A percentile compares a stretch with the other conserved stretches of the same genome.
These are phyloP conservation scores for Meleagris gallopavo DNA, from an alignment of 2,113 vertebrate species.

Conservation along the genomic window DNA sequence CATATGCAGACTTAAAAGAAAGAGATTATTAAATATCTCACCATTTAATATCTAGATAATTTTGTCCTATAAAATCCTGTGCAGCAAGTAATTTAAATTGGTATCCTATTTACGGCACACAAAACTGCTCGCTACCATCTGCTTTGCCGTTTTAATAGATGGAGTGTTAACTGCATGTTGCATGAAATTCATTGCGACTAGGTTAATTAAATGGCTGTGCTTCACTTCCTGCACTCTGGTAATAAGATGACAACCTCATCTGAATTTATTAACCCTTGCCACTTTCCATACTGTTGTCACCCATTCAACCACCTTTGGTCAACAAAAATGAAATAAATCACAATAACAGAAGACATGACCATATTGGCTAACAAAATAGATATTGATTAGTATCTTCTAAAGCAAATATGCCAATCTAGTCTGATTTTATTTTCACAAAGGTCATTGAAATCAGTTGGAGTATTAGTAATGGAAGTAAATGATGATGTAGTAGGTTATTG, in stretches of 20 bases:
- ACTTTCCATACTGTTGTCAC: slow-evolving; percentile 55
- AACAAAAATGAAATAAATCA: slow-evolving; percentile 71
- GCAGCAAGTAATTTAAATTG: slow-evolving; percentile 70
- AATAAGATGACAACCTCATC: slow-evolving; percentile 75
- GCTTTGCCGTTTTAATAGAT: slow-evolving; percentile 69
- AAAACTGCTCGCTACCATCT: slow-evolving; percentile 73
- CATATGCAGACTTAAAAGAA: slow-evolving; percentile 23
- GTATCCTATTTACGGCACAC: slow-evolving; percentile 69
- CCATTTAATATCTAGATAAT: slow-evolving; percentile 69
- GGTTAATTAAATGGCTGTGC: slow-evolving; percentile 76
- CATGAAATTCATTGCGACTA: slow-evolving; percentile 75
- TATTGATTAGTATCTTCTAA: slow-evolving; percentile 71
- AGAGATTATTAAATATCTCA: slow-evolving; percentile 62
- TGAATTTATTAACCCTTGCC: slow-evolving; percentile 76
- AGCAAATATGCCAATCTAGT: slow-evolving; percentile 42
- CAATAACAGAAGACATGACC: slow-evolving; percentile 57
- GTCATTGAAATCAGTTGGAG: slow-evolving; percentile 33
- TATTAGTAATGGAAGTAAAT: slow-evolving; percentile 9
- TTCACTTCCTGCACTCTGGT: slow-evolving; percentile 72
- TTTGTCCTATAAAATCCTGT: slow-evolving; percentile 57
- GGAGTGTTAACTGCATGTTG: slow-evolving; percentile 71
- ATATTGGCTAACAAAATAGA: slow-evolving; percentile 60
- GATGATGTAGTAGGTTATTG: slow-evolving; percentile 42
- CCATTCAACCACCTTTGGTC: slow-evolving; percentile 53
- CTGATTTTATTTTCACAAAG: slow-evolving; percentile 38